A percentile compares a stretch with the other conserved stretches of the same genome.
phyloP scores from a whole-genome alignment of 2,113 vertebrate genomes.

The Scalopus aquaticus region DNA sequence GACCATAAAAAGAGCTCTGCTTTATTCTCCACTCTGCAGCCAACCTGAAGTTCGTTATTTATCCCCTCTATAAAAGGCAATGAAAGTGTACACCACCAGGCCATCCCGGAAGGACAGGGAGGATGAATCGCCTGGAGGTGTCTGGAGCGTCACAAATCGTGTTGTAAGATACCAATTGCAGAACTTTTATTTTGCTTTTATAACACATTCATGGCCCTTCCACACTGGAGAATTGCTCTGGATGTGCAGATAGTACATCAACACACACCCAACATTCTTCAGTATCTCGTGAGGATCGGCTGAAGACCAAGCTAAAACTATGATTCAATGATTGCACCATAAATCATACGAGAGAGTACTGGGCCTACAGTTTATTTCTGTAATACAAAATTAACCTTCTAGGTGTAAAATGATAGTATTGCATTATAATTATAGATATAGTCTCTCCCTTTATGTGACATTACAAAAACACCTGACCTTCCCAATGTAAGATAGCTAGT shows the following conservation, averaged over 20 bases:
- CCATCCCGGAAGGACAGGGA: constrained; percentile 53
- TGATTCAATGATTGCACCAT: constrained; percentile 1
- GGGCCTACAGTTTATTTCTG: constrained; percentile 55
- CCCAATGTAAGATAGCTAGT: constrained; percentile 54
- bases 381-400: constrained; percentile 74
- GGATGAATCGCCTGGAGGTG: constrained; percentile 49
- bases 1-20: constrained; percentile 51
- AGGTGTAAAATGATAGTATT: constrained; percentile 64
- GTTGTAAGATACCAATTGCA: constrained; percentile 35
- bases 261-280: background rate
- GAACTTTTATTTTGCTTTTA: constrained; percentile 38
- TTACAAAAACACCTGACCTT: constrained; percentile 65
- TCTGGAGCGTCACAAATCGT: constrained; percentile 56
- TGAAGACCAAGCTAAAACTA: constrained; percentile 40
- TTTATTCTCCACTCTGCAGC: constrained; percentile 47
- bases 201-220: background rate
- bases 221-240: background rate
- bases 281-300: background rate
- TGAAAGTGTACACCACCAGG: background rate
- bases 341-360: constrained; percentile 44
- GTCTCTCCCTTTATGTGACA: constrained; percentile 45
- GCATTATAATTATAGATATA: constrained; percentile 66
- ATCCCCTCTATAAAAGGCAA: constrained; percentile 62
- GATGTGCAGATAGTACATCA: constrained; percentile 15
- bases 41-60: constrained; percentile 54